Evolutionary conservation across 2,888 invertebrate species (phyloP).

Genomic region (Seira ritae): DNA sequence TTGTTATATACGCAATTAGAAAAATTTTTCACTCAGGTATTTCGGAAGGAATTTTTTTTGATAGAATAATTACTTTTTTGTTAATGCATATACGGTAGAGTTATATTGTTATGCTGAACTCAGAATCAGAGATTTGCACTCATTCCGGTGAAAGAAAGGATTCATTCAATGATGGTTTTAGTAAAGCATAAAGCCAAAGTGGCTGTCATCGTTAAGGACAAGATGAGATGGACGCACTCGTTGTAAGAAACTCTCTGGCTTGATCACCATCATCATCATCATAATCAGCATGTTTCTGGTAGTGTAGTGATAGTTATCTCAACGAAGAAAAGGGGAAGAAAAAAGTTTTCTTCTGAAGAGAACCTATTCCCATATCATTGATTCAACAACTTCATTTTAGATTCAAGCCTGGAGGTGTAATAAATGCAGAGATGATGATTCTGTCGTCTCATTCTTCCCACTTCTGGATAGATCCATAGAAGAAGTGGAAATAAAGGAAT

Average conservation of each 20-base stretch:
- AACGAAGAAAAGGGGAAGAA: not conserved
- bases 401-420: slow-evolving; percentile 61
- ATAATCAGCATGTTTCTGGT: not conserved
- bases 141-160: too few species aligned
- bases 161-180: not conserved
- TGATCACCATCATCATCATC: slow-evolving; percentile 6
- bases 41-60: too few species aligned
- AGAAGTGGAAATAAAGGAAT: not conserved
- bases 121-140: too few species aligned
- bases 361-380: slow-evolving; percentile 27
- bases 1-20: too few species aligned
- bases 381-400: slow-evolving; percentile 37
- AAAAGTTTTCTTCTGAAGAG: not conserved
- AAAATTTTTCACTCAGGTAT: too few species aligned
- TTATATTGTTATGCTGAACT: too few species aligned
- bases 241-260: slow-evolving; percentile 22
- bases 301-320: not conserved
- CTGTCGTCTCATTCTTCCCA: not conserved
- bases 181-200: slow-evolving; percentile 1
- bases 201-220: slow-evolving; percentile 13
- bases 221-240: slow-evolving; percentile 54
- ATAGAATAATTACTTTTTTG: too few species aligned
- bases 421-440: slow-evolving; percentile 38
- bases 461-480: not conserved
- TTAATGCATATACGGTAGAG: too few species aligned